phyloP scores from a whole-genome alignment of 1,140 invertebrate species.

The Steinernema feltiae region DNA sequence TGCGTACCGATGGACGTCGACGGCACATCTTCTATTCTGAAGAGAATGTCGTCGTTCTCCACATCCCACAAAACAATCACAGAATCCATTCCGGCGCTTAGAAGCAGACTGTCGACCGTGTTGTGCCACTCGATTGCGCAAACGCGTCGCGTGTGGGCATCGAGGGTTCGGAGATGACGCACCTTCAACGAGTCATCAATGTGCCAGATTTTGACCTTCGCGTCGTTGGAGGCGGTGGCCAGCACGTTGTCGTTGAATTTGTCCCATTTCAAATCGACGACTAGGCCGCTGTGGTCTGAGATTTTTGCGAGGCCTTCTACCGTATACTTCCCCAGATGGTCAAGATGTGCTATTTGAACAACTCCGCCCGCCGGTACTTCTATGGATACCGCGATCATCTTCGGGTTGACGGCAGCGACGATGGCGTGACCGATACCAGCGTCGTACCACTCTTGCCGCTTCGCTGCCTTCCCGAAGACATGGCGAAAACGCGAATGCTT shows the following conservation, averaged over 20 bases:
- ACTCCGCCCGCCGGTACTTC: not conserved
- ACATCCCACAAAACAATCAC: not conserved
- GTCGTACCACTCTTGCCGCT: not conserved
- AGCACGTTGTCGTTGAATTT: slow-evolving; percentile 11
- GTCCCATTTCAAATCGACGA: slow-evolving; percentile 4
- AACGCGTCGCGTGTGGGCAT: not conserved
- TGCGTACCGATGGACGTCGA: not conserved
- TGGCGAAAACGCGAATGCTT: not conserved
- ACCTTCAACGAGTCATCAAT: not conserved
- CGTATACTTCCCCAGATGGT: not conserved
- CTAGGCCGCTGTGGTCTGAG: not conserved
- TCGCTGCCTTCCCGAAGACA: not conserved
- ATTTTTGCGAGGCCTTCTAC: not conserved
- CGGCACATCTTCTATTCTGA: not conserved
- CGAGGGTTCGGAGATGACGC: not conserved
- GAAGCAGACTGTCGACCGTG: not conserved
- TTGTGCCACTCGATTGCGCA: not conserved
- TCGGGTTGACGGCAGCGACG: not conserved
- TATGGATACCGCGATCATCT: slow-evolving; percentile 6
- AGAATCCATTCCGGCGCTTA: slow-evolving; percentile 4
- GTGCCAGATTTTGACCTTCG: not conserved
- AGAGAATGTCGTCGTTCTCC: not conserved
- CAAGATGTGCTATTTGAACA: not conserved
- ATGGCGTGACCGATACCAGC: not conserved
- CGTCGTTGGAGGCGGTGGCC: not conserved